A percentile compares a stretch with the other conserved stretches of the same genome.
Evolutionary conservation across 2,113 vertebrate genomes (phyloP).

Genomic region (Oncorhynchus clarkii): DNA sequence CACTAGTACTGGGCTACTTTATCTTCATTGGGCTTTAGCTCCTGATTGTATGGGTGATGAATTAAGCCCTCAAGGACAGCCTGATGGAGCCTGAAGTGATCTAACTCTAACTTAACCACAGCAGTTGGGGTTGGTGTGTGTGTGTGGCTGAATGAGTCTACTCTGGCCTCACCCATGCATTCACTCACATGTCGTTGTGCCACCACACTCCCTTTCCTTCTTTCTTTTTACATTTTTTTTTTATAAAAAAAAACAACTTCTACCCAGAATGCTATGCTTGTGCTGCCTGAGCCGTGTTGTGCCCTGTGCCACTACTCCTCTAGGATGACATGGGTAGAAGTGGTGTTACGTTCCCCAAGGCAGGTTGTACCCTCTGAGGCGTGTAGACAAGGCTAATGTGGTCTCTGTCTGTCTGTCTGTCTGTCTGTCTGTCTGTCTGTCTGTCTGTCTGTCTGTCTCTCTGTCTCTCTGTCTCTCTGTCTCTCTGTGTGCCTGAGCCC

Average conservation of each 20-base stretch:
- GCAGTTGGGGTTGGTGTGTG: slow-evolving; percentile 12
- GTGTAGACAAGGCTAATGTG: slow-evolving; percentile 45
- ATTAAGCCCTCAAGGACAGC: slow-evolving; percentile 37
- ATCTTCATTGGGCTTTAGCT: slow-evolving; percentile 48
- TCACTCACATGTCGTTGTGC: slow-evolving; percentile 17
- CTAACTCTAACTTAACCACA: slow-evolving; percentile 29
- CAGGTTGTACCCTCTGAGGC: slow-evolving; percentile 44
- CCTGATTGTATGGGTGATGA: slow-evolving; percentile 53
- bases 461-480: slow-evolving; percentile 25
- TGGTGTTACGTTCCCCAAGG: slow-evolving; percentile 17
- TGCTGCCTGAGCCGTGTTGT: slow-evolving; percentile 22
- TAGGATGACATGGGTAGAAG: slow-evolving; percentile 31
- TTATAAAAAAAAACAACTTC: not conserved
- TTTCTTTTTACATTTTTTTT: not conserved
- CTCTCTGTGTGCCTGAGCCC: not conserved
- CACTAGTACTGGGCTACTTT: slow-evolving; percentile 38
- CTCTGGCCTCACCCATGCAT: slow-evolving; percentile 16
- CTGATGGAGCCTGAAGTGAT: slow-evolving; percentile 40
- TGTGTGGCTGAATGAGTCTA: slow-evolving; percentile 14
- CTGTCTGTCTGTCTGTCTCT: slow-evolving; percentile 23
- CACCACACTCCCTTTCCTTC: not conserved
- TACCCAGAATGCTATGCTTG: slow-evolving; percentile 21
- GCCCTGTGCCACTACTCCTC: slow-evolving; percentile 7
- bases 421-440: slow-evolving; percentile 24
- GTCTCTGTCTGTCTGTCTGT: slow-evolving; percentile 23